A percentile compares a stretch with the other conserved stretches of the same genome.
Conservation (phyloP, 37 sponge, comb jelly and placozoan genomes). For the Haliclona indistincta region DNA sequence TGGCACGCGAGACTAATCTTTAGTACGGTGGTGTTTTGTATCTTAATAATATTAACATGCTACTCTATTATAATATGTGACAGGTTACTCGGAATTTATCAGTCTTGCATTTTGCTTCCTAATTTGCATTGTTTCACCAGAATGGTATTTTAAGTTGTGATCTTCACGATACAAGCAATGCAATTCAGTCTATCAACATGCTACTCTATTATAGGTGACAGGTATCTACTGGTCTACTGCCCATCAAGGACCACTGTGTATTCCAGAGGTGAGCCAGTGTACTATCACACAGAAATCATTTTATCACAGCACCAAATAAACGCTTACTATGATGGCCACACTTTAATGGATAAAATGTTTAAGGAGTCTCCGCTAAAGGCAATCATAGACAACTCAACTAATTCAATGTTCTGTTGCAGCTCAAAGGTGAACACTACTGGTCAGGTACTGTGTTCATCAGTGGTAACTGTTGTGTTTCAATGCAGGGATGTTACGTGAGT, state of each 20-base stretch:
- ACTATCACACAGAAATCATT: not conserved
- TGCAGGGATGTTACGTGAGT: slow-evolving; percentile 56
- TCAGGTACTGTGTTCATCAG: too few species aligned
- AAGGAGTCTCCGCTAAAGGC: not conserved
- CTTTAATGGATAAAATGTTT: not conserved
- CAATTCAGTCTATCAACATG: not conserved
- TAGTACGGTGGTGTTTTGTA: too few species aligned
- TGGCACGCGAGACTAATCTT: too few species aligned
- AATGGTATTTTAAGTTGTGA: too few species aligned
- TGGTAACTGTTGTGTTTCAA: too few species aligned
- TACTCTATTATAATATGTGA: too few species aligned
- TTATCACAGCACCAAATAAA: not conserved
- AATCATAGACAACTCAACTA: too few species aligned
- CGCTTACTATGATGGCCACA: slow-evolving; percentile 1
- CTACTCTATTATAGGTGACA: slow-evolving; percentile 21
- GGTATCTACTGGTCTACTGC: slow-evolving; percentile 52
- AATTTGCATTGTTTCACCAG: too few species aligned
- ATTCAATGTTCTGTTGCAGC: not conserved
- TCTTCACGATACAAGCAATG: too few species aligned
- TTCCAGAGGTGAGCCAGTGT: slow-evolving; percentile 10
- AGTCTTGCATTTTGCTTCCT: not conserved
- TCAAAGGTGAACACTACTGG: slow-evolving; percentile 19
- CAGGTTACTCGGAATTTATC: slow-evolving; percentile 14
- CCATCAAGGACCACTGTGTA: slow-evolving; percentile 57
- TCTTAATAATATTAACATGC: too few species aligned